These are phyloP conservation scores for Calycopis cecrops DNA, from an alignment of 1,140 invertebrate species.

Conservation along the genomic window DNA sequence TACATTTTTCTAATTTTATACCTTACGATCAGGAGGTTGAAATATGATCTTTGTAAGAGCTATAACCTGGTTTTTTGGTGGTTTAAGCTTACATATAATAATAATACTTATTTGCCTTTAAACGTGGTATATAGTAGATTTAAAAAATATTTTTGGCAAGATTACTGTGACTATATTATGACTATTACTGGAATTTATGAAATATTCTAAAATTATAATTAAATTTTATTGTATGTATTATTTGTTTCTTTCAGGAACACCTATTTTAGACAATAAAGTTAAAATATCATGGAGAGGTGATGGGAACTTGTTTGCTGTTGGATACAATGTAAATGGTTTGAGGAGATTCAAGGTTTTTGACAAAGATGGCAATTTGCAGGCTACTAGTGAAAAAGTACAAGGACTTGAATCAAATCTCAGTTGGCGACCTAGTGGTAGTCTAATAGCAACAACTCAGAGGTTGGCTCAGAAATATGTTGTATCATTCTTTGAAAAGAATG, in stretches of 20 bases:
- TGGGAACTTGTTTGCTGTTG: conserved; percentile 88
- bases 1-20: too few species aligned
- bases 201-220: too few species aligned
- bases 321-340: conserved; percentile 73
- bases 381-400: conserved; percentile 82
- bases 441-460: conserved; percentile 84
- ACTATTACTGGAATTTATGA: too few species aligned
- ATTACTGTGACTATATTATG: too few species aligned
- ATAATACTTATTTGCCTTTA: too few species aligned
- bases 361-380: conserved; percentile 82
- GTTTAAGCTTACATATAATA: too few species aligned
- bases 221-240: not conserved
- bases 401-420: conserved; percentile 81
- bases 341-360: conserved; percentile 83
- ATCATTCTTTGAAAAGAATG: conserved; percentile 94
- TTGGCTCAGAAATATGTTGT: conserved; percentile 83
- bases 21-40: too few species aligned
- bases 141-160: too few species aligned
- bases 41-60: too few species aligned
- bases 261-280: conserved; percentile 67
- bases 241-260: conserved; percentile 34
- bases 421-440: conserved; percentile 88
- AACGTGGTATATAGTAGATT: too few species aligned
- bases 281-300: conserved; percentile 90
- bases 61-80: too few species aligned